Conservation (phyloP, 1,140 invertebrate genomes). For the Ctenoplectra terminalis region DNA sequence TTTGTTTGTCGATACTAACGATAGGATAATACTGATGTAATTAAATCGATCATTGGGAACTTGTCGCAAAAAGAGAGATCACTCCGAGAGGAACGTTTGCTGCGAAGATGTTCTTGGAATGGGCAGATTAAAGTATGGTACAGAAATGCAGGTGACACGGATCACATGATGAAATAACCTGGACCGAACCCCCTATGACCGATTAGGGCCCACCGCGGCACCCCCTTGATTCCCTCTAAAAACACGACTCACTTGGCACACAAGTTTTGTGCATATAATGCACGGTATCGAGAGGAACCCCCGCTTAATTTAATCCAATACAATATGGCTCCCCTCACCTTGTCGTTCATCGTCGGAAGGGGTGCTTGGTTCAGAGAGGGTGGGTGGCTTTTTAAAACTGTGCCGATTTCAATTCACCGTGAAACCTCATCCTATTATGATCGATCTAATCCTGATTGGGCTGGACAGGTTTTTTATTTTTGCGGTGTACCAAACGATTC, state of each 20-base stretch:
- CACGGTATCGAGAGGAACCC: conserved; percentile 66
- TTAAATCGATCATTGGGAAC: too few relatives aligned
- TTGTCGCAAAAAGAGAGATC: neutral
- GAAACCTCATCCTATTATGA: conserved; percentile 82
- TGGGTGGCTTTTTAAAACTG: conserved; percentile 81
- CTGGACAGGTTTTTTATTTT: conserved; percentile 74
- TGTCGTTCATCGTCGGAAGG: conserved; percentile 52
- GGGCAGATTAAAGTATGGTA: conserved; percentile 71
- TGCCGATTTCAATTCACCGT: conserved; percentile 79
- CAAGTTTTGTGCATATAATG: conserved; percentile 78
- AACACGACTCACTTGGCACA: conserved; percentile 81
- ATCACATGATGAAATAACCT: conserved; percentile 80
- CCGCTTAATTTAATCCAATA: conserved; percentile 82
- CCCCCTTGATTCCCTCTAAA: conserved; percentile 56
- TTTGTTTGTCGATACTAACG: too few relatives aligned
- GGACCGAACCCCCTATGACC: conserved; percentile 51
- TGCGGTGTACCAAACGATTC: conserved; percentile 57
- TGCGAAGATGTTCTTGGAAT: too few relatives aligned
- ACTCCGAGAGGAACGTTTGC: neutral
- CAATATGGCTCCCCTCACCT: conserved; percentile 77
- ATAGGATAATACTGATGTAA: too few relatives aligned
- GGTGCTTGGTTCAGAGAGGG: conserved; percentile 67
- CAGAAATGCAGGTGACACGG: conserved; percentile 77
- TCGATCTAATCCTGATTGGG: conserved; percentile 76
- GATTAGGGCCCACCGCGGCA: conserved; percentile 48